A percentile compares a stretch with the other conserved stretches of the same genome.
These are phyloP conservation scores for Lepus timidus DNA, from an alignment of 2,113 vertebrate species.

Conservation along the genomic window DNA sequence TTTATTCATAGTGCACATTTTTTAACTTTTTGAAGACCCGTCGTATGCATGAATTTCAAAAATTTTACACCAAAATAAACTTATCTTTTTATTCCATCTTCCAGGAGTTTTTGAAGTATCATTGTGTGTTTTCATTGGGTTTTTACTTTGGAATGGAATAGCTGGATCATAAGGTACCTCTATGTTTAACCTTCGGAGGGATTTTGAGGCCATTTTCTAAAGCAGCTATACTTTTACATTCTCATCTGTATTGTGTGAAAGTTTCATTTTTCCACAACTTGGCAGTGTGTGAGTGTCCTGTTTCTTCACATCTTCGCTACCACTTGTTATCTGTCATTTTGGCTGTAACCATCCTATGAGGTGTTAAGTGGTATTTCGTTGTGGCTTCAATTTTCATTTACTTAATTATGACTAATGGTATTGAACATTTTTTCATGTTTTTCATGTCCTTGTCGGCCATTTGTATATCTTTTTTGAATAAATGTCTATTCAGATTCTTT, in stretches of 20 bases:
- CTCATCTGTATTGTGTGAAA: neutral
- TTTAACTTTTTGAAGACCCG: too few relatives aligned
- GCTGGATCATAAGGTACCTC: neutral
- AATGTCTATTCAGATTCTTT: slow-evolving; percentile 31
- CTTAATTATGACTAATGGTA: neutral
- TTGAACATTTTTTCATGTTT: slow-evolving; percentile 59
- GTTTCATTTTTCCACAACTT: neutral
- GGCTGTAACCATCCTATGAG: neutral
- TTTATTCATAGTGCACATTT: too few relatives aligned
- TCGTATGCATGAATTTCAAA: too few relatives aligned
- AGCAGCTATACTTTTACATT: slow-evolving; percentile 2
- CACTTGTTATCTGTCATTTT: slow-evolving; percentile 48
- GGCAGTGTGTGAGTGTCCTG: neutral
- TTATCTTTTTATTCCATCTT: too few relatives aligned
- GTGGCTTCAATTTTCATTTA: slow-evolving; percentile 38
- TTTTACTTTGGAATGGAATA: neutral
- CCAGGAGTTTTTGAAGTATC: too few relatives aligned
- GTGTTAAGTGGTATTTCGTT: neutral
- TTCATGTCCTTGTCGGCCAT: slow-evolving; percentile 36
- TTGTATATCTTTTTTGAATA: slow-evolving; percentile 47
- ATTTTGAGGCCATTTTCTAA: neutral
- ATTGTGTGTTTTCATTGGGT: neutral
- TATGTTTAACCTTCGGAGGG: slow-evolving; percentile 35
- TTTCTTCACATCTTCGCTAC: neutral
- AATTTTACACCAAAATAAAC: too few relatives aligned